Conservation (phyloP, 2,888 invertebrate genomes). For the Amphipyra berbera region DNA sequence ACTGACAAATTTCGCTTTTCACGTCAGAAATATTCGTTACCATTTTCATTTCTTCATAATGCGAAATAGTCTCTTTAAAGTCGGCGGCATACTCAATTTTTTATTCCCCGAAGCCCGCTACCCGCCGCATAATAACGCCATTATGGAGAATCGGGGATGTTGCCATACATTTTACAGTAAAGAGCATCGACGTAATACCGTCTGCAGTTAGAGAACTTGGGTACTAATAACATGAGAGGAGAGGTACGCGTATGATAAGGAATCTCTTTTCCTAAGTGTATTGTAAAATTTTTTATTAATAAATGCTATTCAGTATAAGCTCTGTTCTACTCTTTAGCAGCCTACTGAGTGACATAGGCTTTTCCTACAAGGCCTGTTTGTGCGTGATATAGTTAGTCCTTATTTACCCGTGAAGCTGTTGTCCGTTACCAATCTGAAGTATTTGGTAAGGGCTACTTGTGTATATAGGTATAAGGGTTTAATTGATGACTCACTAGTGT, state of each 20-base stretch:
- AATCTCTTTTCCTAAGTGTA: slow-evolving; percentile 7
- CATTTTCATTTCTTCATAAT: slow-evolving; percentile 55
- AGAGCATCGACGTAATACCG: slow-evolving; percentile 63
- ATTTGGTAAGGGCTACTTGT: too few species aligned
- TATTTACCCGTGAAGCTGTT: too few species aligned
- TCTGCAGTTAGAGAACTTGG: slow-evolving; percentile 56
- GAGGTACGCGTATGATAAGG: slow-evolving; percentile 25
- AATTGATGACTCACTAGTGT: slow-evolving; percentile 91
- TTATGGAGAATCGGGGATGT: slow-evolving; percentile 70
- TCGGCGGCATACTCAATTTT: slow-evolving; percentile 64
- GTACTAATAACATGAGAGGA: slow-evolving; percentile 45
- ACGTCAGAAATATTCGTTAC: slow-evolving; percentile 41
- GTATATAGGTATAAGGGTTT: too few species aligned
- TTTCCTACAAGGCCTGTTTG: too few species aligned
- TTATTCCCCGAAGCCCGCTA: slow-evolving; percentile 63
- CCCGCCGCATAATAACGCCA: slow-evolving; percentile 68
- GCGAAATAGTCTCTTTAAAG: slow-evolving; percentile 53
- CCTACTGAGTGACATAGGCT: too few species aligned
- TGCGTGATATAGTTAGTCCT: too few species aligned
- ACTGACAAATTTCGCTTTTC: slow-evolving; percentile 32
- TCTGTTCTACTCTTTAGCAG: too few species aligned
- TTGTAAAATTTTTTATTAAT: not conserved
- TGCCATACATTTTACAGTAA: slow-evolving; percentile 70
- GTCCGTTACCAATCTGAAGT: too few species aligned
- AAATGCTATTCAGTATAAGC: too few species aligned